Evolutionary conservation across 92 coral and sea anemone species (phyloP), one percentile per base, ranked within the genome.

Genomic region (Meandrina meandrites): DNA sequence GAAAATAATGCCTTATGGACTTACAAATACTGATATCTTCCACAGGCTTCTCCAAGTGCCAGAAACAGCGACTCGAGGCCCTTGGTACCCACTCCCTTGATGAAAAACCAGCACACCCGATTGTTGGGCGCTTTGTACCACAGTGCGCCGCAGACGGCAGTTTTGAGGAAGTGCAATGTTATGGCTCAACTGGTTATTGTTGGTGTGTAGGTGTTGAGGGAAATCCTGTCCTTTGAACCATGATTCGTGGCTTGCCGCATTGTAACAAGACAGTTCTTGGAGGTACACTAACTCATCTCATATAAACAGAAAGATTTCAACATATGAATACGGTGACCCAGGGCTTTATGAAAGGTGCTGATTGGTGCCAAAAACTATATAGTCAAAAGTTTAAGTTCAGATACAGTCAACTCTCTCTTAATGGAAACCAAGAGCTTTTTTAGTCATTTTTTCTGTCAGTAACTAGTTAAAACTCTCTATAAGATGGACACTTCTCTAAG

Each of bases 151-250:
- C 79, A 56, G 94, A 92, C 74, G 99, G 99, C 75, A 87, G 86
- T 66, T 97, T 83, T 92, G 88, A 97, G 66, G 89, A 92, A 84
- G 93, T 93, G 17, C 99, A 97, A 77, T 97, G 99, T 84, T 97
- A 95, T 81, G 98, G 97, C 19, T 97, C 99, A 12, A 95, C 98
- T 27, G 99, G 99, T 1, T 91, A 95, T 18, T 97, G 99, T 88
- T 97, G 99, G 99, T 97, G 99, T 88, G 99, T 97, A 57, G 96
- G 92, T 31, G 60, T 35, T 7, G 69, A 70, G 17, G 99, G 99
- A 56, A 91, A 81, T 47, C 92, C 98, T 24, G 93, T 97, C 7
- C 90, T 88, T 40, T 94, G 96, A 74, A 95, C 97, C 50, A 93
- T 93, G 88, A 93, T 88, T 60, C 90, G 98, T 72, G 99, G 99